Evolutionary conservation across 2,797 vertebrate genomes (phyloP), one percentile per base, ranked within the genome.

Genomic region (Menidia menidia): DNA sequence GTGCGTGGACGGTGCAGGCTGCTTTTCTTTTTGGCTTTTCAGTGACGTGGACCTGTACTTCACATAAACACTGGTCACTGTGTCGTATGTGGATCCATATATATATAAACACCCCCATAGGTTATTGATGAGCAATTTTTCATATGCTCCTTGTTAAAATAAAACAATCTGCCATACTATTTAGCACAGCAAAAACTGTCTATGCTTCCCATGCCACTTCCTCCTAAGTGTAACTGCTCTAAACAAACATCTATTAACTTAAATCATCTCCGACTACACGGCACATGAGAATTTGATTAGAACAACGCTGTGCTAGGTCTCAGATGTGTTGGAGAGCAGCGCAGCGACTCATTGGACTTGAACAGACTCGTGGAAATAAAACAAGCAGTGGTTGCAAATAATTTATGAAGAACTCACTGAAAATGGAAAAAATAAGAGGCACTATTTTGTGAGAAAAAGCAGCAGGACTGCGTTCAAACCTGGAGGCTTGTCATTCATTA

Each of bases 171-270:
- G 35, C 2, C 2, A 39, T 39, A 10, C 10, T 7, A 39, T 39
- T 7, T 39, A 30, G 7, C 30, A 68, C 12, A 16, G 11, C 16
- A 42, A 32, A 47, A 32, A 35, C 32, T 35, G 13, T n/a, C 30
- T 25, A 48, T 71, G 44, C 68, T 75, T 71, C 73, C 43, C 55
- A 48, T 19, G 18, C 41, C 13, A 19, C 42, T 66, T 71, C 44
- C 50, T 58, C 10, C 54, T 31, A 30, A 39, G 15, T 44, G 31
- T 51, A 39, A 73, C 25, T 25, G 25, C 25, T 81, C 68, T 64
- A 80, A 84, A 89, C 73, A 86, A 80, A 84, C 68, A 70, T 19
- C 52, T 59, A 70, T 83, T 64, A 83, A 83, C 67, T 30, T 2
- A 44, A 51, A 78, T 79, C 53, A 5, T 61, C 63, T 77, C 32